These are phyloP conservation scores for Corythornis vintsioides DNA, from an alignment of 2,113 vertebrate genomes.

Conservation along the genomic window DNA sequence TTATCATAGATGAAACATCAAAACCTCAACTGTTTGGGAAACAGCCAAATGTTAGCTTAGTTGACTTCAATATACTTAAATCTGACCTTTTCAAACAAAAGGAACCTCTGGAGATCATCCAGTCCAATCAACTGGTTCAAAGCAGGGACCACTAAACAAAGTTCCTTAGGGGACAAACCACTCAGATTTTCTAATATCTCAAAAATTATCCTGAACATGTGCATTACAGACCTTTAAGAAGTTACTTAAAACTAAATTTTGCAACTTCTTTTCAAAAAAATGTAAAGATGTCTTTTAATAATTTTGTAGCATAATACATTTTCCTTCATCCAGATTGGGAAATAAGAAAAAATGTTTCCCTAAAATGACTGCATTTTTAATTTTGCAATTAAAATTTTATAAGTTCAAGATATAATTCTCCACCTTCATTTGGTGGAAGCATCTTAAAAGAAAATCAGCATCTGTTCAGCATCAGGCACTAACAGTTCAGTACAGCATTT, in stretches of 20 bases:
- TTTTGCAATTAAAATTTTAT: not conserved
- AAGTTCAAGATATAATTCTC: not conserved
- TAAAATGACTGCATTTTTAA: not conserved
- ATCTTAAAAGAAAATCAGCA: not conserved
- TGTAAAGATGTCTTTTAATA: not conserved
- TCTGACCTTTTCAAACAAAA: slow-evolving; percentile 13
- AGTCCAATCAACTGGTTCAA: not conserved
- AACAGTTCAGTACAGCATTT: not conserved
- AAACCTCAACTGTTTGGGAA: not conserved
- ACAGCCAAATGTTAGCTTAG: not conserved
- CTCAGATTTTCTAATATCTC: not conserved
- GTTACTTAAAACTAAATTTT: not conserved
- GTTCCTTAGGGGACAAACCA: not conserved
- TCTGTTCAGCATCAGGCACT: not conserved
- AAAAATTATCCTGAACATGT: not conserved
- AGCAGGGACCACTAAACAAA: not conserved
- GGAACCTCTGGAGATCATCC: not conserved
- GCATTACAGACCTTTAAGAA: not conserved
- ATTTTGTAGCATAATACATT: not conserved
- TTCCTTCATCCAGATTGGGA: not conserved
- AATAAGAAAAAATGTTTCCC: not conserved
- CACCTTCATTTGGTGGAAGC: not conserved
- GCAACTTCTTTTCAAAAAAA: not conserved
- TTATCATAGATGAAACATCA: not conserved
- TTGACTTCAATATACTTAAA: not conserved